Base-by-base conservation (phyloP, 2,888 invertebrate genomes). In the Protonemura montana region DNA sequence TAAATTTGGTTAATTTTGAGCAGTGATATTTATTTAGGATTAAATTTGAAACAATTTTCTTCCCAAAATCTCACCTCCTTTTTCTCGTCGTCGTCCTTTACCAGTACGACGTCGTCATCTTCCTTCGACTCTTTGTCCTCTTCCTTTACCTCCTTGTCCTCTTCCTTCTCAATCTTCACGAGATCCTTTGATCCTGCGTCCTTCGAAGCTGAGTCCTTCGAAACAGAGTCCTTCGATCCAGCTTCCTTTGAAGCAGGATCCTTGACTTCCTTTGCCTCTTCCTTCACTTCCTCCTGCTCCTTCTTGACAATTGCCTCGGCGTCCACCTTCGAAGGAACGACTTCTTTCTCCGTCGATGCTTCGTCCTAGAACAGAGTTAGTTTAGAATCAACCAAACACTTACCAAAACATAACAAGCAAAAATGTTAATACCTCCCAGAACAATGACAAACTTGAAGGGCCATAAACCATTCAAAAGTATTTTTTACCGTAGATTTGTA, bases 71-170 rank as follows among this genome's bases (percentile, higher is more conserved):
- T 76, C 27, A 84, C 84, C 76, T 92, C 88, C n/a, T 89, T 90
- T 87, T 91, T 92, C 88, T 91, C 91, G 21, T 91, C 89, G 1
- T 88, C 88, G 80, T 88, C 89, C 85, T 80, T 89, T 88, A 42
- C 76, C 21, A 86, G 26, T 16, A 86, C 76, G 5, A 81, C 76
- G 26, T 42, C 81, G 27, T 88, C 86, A 3, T 91, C 90, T 59
- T 88, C 88, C 87, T 88, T 91, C 89, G 89, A 92, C 85, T 87
- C 89, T 59, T 42, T 91, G 89, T 89, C 93, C 85, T 92, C 92
- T 25, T 92, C 90, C 5, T 86, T 86, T 29, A 41, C 21, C 28
- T 86, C 86, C 13, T 86, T 83, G 27, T 35, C 42, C 28, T 91
- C 91, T 30, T 91, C 90, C 35, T 91, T 91, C 27, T 28, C 81